phyloP scores from a whole-genome alignment of 1,140 invertebrate genomes.

The Neodiprion fabricii region DNA sequence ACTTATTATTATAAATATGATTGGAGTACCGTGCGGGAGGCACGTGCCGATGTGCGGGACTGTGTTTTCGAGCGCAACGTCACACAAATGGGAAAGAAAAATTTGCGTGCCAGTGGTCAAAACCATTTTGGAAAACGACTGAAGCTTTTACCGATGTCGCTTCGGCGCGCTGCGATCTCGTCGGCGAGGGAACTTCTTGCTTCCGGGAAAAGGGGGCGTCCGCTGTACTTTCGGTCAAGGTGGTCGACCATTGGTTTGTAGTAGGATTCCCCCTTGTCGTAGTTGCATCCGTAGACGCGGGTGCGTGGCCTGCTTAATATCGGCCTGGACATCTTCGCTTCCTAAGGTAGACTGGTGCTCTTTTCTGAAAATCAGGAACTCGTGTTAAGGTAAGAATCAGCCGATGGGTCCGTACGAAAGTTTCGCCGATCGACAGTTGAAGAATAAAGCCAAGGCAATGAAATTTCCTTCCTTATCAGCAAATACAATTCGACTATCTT shows the following conservation, averaged over 20 bases:
- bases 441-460: too few species aligned
- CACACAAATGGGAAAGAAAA: conserved; percentile 11
- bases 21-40: neutral
- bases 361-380: neutral
- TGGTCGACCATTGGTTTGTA: conserved; percentile 77
- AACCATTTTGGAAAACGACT: conserved; percentile 63
- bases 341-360: neutral
- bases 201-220: conserved; percentile 58
- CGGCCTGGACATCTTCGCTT: conserved; percentile 55
- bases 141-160: conserved; percentile 62
- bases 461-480: too few species aligned
- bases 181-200: conserved; percentile 57
- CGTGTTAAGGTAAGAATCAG: too few species aligned
- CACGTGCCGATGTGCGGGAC: neutral
- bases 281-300: conserved; percentile 80
- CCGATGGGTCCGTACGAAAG: too few species aligned
- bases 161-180: conserved; percentile 58
- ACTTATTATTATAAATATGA: neutral
- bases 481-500: too few species aligned
- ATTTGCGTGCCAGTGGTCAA: conserved; percentile 45
- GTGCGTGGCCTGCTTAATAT: conserved; percentile 71
- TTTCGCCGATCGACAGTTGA: too few species aligned
- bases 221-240: conserved; percentile 73
- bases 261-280: conserved; percentile 80
- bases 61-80: neutral